A percentile compares a stretch with the other conserved stretches of the same genome.
Evolutionary conservation across 2,113 vertebrate species (phyloP).

Genomic region (Conger conger): DNA sequence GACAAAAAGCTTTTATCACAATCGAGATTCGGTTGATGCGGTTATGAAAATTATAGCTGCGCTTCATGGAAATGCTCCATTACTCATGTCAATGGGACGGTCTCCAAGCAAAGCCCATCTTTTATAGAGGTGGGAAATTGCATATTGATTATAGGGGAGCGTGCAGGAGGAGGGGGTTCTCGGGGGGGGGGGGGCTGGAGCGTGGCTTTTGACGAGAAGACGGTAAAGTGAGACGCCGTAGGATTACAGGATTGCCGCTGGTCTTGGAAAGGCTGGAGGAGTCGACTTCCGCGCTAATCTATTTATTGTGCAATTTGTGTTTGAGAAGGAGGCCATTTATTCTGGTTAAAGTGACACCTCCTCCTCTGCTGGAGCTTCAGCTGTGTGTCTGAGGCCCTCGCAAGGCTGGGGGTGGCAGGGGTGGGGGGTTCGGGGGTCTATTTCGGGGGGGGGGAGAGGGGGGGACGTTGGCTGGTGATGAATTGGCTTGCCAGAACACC

Average conservation of each 20-base stretch:
- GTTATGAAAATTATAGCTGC: constrained; percentile 62
- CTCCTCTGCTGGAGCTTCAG: constrained; percentile 43
- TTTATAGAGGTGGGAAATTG: constrained; percentile 65
- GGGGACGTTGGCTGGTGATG: constrained; percentile 6
- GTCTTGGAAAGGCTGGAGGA: constrained; percentile 38
- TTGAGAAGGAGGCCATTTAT: constrained; percentile 73
- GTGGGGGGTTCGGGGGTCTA: neutral
- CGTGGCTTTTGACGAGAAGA: neutral
- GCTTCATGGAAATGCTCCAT: constrained; percentile 56
- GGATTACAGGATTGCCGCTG: constrained; percentile 7
- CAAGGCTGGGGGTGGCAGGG: constrained; percentile 35
- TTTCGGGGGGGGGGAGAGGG: neutral
- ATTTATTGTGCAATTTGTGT: constrained; percentile 80
- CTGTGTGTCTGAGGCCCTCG: constrained; percentile 35
- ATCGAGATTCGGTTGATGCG: constrained; percentile 54
- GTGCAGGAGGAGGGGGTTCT: neutral
- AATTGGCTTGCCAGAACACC: neutral
- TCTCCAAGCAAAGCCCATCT: constrained; percentile 60
- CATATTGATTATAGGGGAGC: constrained; percentile 64
- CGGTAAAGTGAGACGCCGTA: constrained; percentile 5
- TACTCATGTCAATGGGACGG: constrained; percentile 55
- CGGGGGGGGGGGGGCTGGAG: constrained; percentile 6
- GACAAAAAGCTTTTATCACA: constrained; percentile 66
- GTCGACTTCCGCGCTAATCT: constrained; percentile 74
- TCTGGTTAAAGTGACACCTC: constrained; percentile 75